A percentile compares a stretch with the other conserved stretches of the same genome.
Evolutionary conservation across 2,888 invertebrate genomes (phyloP).

Genomic region (Coelogynopora nodosa): DNA sequence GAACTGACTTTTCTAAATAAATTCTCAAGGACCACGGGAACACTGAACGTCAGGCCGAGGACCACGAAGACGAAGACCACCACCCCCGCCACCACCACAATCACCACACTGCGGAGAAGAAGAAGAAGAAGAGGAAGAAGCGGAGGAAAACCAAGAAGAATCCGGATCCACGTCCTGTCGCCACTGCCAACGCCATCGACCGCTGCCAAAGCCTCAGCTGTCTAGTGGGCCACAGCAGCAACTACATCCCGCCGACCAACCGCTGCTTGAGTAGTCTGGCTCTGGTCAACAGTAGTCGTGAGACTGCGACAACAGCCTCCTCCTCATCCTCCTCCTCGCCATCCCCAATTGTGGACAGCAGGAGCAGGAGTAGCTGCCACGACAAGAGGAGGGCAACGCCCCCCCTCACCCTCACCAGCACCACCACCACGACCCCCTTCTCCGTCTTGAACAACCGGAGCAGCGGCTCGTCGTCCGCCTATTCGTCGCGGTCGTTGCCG

Average conservation of each 20-base stretch:
- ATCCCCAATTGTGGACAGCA: neutral
- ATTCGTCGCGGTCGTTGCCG: neutral
- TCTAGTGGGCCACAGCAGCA: neutral
- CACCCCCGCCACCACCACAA: no score
- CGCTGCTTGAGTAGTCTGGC: neutral
- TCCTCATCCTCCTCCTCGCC: neutral
- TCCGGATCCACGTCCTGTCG: no score
- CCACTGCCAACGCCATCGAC: no score
- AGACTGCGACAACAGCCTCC: neutral
- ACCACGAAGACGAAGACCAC: no score
- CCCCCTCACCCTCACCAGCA: neutral
- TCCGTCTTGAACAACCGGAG: neutral
- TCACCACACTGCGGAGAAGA: no score
- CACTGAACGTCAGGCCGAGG: no score
- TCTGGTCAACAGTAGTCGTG: no score
- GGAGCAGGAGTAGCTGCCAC: neutral
- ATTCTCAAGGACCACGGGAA: no score
- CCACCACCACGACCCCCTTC: neutral
- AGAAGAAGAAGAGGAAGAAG: no score
- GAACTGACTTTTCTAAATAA: no score
- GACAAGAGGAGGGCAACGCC: neutral
- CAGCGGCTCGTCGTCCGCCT: neutral
- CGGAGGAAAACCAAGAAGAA: no score
- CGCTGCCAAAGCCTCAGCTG: neutral
- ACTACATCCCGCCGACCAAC: neutral